Evolutionary conservation across 23 tunicate genomes (phyloP).

Genomic region (Corella eumyota): DNA sequence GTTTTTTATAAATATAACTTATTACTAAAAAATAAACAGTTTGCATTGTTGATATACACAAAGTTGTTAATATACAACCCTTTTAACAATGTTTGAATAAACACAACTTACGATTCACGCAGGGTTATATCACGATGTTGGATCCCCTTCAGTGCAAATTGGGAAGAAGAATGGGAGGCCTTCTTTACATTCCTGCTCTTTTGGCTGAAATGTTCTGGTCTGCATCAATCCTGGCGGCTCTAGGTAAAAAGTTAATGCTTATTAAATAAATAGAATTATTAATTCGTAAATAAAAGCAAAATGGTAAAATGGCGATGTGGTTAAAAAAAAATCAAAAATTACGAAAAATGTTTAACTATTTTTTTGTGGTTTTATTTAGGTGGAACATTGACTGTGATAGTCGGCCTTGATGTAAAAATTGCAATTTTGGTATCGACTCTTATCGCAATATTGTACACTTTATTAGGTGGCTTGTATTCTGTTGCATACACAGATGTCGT

Average conservation of each 20-base stretch:
- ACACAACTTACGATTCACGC: too few relatives aligned
- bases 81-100: too few relatives aligned
- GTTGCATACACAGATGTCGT: constrained; percentile 99
- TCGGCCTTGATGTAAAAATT: constrained; percentile 22
- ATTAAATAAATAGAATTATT: too few relatives aligned
- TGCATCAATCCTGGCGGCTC: constrained; percentile 83
- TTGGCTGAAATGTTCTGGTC: constrained; percentile 96
- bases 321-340: neutral
- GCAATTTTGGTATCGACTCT: constrained; percentile 77
- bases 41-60: too few relatives aligned
- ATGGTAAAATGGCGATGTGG: too few relatives aligned
- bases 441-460: constrained; percentile 82
- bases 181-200: constrained; percentile 89
- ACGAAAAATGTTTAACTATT: neutral
- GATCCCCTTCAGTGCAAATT: constrained; percentile 86
- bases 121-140: constrained; percentile 97
- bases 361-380: constrained; percentile 21
- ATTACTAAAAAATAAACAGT: too few relatives aligned
- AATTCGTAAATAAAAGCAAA: too few relatives aligned
- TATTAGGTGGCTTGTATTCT: constrained; percentile 95
- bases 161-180: constrained; percentile 78
- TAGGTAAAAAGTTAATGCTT: too few relatives aligned
- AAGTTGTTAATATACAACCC: too few relatives aligned
- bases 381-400: constrained; percentile 55
- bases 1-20: too few relatives aligned